These are phyloP conservation scores for Aromia moschata DNA, from an alignment of 2,888 invertebrate species.

Conservation along the genomic window DNA sequence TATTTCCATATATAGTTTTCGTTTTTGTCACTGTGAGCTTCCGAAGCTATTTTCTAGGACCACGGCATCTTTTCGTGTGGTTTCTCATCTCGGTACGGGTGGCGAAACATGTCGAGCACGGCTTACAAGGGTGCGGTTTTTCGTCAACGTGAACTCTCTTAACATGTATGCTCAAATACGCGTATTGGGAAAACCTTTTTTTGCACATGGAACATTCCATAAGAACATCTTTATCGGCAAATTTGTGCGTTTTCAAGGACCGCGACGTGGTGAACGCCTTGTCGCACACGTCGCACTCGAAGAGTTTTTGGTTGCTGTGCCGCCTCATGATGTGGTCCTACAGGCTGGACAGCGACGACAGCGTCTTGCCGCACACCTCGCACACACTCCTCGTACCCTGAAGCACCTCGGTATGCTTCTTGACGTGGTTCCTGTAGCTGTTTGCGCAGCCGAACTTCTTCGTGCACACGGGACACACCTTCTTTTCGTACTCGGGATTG, in stretches of 20 bases:
- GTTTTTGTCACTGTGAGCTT: no score
- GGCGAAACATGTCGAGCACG: slow-evolving; percentile 11
- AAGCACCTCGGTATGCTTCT: slow-evolving; percentile 9
- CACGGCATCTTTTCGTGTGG: slow-evolving; percentile 19
- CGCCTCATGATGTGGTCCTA: slow-evolving; percentile 52
- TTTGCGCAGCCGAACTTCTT: slow-evolving; percentile 12
- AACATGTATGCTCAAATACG: slow-evolving; percentile 65
- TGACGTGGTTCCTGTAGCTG: slow-evolving; percentile 25
- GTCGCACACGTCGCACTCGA: slow-evolving; percentile 55
- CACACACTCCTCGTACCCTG: slow-evolving; percentile 36
- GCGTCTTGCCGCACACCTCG: slow-evolving; percentile 56
- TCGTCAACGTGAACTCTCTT: slow-evolving; percentile 19
- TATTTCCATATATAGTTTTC: no score
- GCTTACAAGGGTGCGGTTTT: slow-evolving; percentile 8
- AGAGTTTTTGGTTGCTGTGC: slow-evolving; percentile 49
- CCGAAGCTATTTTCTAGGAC: slow-evolving; percentile 6
- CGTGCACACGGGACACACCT: slow-evolving; percentile 11
- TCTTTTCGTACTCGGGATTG: slow-evolving; percentile 6
- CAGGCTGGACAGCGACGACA: slow-evolving; percentile 50
- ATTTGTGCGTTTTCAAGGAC: slow-evolving; percentile 63
- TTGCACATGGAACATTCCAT: slow-evolving; percentile 63
- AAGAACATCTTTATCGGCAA: slow-evolving; percentile 58
- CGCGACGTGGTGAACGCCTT: slow-evolving; percentile 65
- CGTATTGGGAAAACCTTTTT: slow-evolving; percentile 66
- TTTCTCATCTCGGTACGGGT: slow-evolving; percentile 22